Evolutionary conservation across 2,888 invertebrate species (phyloP).

Genomic region (Ochropleura plecta): DNA sequence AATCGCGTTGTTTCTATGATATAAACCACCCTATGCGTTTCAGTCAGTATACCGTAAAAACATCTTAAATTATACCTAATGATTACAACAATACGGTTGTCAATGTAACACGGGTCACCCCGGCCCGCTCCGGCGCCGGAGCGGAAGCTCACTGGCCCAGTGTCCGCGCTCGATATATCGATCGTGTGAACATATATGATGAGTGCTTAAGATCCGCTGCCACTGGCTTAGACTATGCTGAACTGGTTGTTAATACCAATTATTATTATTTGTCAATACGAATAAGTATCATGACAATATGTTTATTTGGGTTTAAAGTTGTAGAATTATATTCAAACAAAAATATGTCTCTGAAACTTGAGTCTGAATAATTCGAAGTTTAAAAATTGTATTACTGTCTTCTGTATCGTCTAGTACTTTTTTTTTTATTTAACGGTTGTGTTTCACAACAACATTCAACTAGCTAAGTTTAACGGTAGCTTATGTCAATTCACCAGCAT

Average conservation of each 20-base stretch:
- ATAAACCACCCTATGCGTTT: background rate
- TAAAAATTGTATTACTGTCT: background rate
- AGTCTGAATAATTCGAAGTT: background rate
- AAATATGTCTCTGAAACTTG: background rate
- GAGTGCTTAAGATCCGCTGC: background rate
- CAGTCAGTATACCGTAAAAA: background rate
- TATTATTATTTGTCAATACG: background rate
- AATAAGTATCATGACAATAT: too few species aligned
- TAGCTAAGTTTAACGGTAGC: too few species aligned
- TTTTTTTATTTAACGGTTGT: too few species aligned
- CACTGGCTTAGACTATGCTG: background rate
- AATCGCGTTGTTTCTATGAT: background rate
- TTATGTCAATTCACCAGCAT: too few species aligned
- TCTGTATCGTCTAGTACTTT: too few species aligned
- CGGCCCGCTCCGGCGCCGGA: conserved; percentile 69
- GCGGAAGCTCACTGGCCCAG: conserved; percentile 70
- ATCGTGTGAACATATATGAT: conserved; percentile 63
- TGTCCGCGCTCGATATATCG: conserved; percentile 78
- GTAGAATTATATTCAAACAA: too few species aligned
- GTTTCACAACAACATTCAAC: too few species aligned
- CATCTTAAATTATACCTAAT: background rate
- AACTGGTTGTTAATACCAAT: background rate
- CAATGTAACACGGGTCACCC: conserved; percentile 75
- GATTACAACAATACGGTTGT: conserved; percentile 33
- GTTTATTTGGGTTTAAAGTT: too few species aligned